These are phyloP conservation scores for Oreocharis arfaki DNA, from an alignment of 2,113 vertebrate genomes.

Conservation along the genomic window DNA sequence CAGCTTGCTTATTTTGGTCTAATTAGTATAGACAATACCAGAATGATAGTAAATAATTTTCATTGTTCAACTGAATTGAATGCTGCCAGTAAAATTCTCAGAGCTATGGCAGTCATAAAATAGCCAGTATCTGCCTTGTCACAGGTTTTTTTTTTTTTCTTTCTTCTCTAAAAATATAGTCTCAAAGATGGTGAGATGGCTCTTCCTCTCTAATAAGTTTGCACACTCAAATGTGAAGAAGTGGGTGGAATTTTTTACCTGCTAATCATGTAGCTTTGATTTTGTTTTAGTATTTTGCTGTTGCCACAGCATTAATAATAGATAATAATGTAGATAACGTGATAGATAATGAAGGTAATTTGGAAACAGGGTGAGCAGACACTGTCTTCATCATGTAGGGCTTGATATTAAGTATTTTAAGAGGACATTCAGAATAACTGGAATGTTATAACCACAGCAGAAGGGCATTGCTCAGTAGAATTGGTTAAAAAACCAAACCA, in stretches of 20 bases:
- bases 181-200: background rate
- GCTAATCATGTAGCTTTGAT: background rate
- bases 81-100: background rate
- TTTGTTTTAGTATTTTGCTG: background rate
- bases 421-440: background rate
- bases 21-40: background rate
- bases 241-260: background rate
- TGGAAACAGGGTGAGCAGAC: background rate
- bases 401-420: background rate
- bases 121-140: background rate
- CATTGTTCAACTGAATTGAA: background rate
- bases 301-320: background rate
- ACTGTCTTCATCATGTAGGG: background rate
- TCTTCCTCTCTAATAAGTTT: background rate
- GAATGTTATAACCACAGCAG: background rate
- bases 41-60: background rate
- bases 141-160: background rate
- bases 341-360: background rate
- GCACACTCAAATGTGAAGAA: background rate
- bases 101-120: background rate
- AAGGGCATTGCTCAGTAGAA: background rate
- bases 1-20: background rate
- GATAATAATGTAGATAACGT: background rate
- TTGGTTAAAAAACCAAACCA: accelerated
- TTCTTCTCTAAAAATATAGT: background rate